Base-by-base conservation (phyloP, 2,888 invertebrate species). In the Leuctra nigra region DNA sequence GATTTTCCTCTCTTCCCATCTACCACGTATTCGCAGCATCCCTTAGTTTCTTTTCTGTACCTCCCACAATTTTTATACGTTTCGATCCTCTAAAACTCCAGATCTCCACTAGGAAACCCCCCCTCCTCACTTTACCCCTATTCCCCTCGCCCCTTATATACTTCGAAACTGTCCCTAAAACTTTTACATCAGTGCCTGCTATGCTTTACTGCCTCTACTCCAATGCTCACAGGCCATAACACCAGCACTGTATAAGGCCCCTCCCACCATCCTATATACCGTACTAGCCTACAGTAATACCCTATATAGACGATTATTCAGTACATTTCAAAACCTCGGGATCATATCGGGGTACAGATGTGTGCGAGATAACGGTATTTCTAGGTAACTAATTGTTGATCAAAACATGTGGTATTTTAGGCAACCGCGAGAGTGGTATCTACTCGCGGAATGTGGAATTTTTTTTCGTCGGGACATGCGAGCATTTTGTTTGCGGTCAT, bases 121-220 rank as follows among this genome's bases (percentile, higher is more conserved):
- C 33, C 33, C 50, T 20, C 44, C 23, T 44, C 13, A 11, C 29
- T n/a, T n/a, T n/a, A n/a, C n/a, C n/a, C n/a, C n/a, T n/a, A n/a
- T n/a, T 48, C 50, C 50, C 35, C 35, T 50, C 41, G 9, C 41
- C 57, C 53, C 54, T 56, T 54, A 56, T 57, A 53, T 38, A 47
- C 48, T 48, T 55, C 38, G 55, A 48, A 61, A 59, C 59, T 61
- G 61, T 61, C 61, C 61, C 61, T 61, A 61, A 60, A 61, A 61
- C 59, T 61, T 61, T 61, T 61, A 56, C 61, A 61, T 59, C 59
- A 50, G 22, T 50, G 50, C 50, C 35, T 50, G 75, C 74, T 75
- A 76, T 76, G 76, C 76, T 79, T 79, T 78, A 79, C 78, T 78
- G 78, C 77, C 77, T 76, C 77, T 79, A 78, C 79, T 79, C 79